Percentiles rank a stretch among this genome's conserved stretches.
Conservation (phyloP, 2,113 vertebrate species). For the Grammomys dolichurus region DNA sequence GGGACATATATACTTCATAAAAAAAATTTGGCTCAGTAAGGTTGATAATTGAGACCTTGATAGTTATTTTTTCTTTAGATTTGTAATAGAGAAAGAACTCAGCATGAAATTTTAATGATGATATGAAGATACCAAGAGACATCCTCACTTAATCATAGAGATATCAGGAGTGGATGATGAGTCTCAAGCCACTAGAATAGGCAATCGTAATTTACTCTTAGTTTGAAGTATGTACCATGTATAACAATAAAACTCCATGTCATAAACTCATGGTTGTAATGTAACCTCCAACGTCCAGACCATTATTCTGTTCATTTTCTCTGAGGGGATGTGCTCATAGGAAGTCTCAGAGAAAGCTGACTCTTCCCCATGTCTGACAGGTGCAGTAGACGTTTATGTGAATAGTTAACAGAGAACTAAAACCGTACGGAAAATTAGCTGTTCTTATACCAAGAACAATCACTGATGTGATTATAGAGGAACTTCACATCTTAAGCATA, state of each 20-base stretch:
- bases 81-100: conserved; percentile 85
- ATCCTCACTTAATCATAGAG: conserved; percentile 84
- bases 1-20: conserved; percentile 75
- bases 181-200: conserved; percentile 77
- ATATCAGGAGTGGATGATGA: conserved; percentile 84
- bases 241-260: conserved; percentile 85
- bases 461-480: neutral
- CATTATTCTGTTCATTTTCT: conserved; percentile 83
- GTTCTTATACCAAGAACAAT: conserved; percentile 60
- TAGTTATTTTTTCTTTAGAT: conserved; percentile 80
- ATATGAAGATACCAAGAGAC: conserved; percentile 83
- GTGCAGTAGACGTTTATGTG: neutral
- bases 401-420: neutral
- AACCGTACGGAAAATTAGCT: neutral
- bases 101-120: conserved; percentile 87
- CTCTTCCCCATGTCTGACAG: conserved; percentile 32
- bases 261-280: conserved; percentile 88
- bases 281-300: conserved; percentile 85
- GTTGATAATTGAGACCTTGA: conserved; percentile 81
- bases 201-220: conserved; percentile 85
- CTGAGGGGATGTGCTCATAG: conserved; percentile 75
- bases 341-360: conserved; percentile 74
- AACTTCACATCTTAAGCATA: neutral
- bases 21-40: conserved; percentile 54
- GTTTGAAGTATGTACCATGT: conserved; percentile 81